Evolutionary conservation across 2,113 vertebrate genomes (phyloP).

Genomic region (Ardeotis arabs): DNA sequence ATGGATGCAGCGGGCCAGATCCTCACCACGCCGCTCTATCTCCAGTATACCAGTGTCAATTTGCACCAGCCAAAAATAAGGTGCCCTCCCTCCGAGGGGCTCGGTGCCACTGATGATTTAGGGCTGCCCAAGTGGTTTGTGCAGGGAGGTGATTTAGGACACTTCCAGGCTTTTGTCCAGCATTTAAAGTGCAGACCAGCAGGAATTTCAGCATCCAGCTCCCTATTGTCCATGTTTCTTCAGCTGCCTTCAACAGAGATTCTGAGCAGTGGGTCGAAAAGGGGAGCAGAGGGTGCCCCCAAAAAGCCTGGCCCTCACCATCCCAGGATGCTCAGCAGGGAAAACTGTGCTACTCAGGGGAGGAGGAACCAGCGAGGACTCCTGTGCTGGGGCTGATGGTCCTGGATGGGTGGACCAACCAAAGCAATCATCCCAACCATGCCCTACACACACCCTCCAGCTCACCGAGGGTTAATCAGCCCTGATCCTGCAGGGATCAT

Average conservation of each 20-base stretch:
- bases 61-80: background rate
- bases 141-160: background rate
- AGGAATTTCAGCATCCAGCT: background rate
- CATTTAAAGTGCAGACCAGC: background rate
- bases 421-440: background rate
- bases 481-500: background rate
- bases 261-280: rapidly evolving
- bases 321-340: background rate
- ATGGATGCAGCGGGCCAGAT: background rate
- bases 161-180: background rate
- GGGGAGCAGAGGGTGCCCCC: background rate
- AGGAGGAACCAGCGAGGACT: background rate
- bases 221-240: background rate
- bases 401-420: background rate
- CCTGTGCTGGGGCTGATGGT: background rate
- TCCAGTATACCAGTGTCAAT: rapidly evolving
- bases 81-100: background rate
- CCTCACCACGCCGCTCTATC: rapidly evolving
- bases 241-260: background rate
- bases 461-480: background rate
- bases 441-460: background rate
- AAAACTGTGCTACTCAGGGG: background rate
- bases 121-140: background rate
- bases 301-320: background rate
- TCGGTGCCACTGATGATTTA: rapidly evolving